Evolutionary conservation across 2,113 vertebrate species (phyloP).

Genomic region (Ageneiosus marmoratus): DNA sequence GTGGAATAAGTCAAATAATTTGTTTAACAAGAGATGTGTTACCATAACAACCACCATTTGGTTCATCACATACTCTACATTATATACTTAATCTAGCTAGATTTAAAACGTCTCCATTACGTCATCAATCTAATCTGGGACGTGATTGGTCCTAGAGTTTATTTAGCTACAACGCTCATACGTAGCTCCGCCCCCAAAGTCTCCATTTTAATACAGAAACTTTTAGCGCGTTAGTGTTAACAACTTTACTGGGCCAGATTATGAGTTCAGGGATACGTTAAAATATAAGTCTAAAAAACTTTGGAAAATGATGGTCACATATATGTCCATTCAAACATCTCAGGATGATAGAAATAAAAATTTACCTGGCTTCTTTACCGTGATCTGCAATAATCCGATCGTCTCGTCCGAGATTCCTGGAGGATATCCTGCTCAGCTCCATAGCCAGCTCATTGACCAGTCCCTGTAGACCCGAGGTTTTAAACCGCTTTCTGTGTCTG

Average conservation of each 20-base stretch:
- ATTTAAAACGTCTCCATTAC: background rate
- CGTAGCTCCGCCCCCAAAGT: background rate
- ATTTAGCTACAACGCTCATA: background rate
- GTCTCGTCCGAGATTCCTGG: constrained; percentile 91
- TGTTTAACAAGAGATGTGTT: background rate
- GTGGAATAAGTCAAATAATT: background rate
- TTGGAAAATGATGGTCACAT: too few species aligned
- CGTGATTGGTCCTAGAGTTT: background rate
- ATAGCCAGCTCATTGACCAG: constrained; percentile 84
- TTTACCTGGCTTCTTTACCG: constrained; percentile 90
- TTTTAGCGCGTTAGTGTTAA: background rate
- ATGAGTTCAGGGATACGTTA: background rate
- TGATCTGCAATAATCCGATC: constrained; percentile 91
- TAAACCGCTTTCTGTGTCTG: constrained; percentile 84
- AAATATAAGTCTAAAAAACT: too few species aligned
- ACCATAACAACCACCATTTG: background rate
- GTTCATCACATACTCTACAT: background rate
- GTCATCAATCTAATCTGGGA: background rate
- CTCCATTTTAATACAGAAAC: background rate
- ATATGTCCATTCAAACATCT: background rate
- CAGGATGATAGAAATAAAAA: background rate
- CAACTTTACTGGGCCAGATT: background rate
- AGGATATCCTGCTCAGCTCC: constrained; percentile 88
- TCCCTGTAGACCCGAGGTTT: constrained; percentile 73
- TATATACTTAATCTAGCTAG: background rate